phyloP scores from a whole-genome alignment of 1,140 invertebrate genomes.

The Drosophila nikananu region DNA sequence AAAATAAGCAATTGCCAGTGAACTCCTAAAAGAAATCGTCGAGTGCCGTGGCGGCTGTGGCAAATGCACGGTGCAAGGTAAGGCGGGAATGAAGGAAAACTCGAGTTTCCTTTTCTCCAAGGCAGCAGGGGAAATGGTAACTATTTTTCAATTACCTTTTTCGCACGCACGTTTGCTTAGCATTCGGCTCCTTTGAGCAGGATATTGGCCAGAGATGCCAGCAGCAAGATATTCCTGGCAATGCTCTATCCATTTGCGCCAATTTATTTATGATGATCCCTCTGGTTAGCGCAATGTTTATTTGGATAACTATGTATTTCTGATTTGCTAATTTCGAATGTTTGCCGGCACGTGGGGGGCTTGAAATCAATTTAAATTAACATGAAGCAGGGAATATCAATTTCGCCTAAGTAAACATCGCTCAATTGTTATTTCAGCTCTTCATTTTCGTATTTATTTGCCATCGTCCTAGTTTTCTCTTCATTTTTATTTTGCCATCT shows the following conservation, averaged over 20 bases:
- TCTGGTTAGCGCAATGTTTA: background rate
- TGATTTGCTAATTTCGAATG: conserved; percentile 1
- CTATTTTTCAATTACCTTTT: conserved; percentile 83
- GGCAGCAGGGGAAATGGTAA: conserved; percentile 66
- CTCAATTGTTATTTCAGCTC: conserved; percentile 38
- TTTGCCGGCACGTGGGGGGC: background rate
- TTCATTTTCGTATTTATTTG: conserved; percentile 51
- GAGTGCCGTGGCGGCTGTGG: conserved; percentile 1
- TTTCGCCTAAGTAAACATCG: conserved; percentile 37
- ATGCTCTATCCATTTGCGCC: conserved; percentile 11
- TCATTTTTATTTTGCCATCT: conserved; percentile 33
- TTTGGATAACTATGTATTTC: background rate
- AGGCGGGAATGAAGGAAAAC: conserved; percentile 44
- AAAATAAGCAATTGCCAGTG: conserved; percentile 54
- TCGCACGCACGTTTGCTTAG: conserved; percentile 81
- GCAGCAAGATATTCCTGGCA: conserved; percentile 1
- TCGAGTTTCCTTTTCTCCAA: conserved; percentile 30
- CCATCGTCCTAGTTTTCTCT: conserved; percentile 2
- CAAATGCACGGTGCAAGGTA: conserved; percentile 8
- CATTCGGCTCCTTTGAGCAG: conserved; percentile 66
- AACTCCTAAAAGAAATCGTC: conserved; percentile 27
- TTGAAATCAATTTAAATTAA: conserved; percentile 19
- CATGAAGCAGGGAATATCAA: conserved; percentile 40
- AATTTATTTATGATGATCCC: conserved; percentile 1
- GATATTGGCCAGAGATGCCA: conserved; percentile 26